Base-by-base conservation (phyloP, 2,797 vertebrate genomes). In the Microcaecilia unicolor region DNA sequence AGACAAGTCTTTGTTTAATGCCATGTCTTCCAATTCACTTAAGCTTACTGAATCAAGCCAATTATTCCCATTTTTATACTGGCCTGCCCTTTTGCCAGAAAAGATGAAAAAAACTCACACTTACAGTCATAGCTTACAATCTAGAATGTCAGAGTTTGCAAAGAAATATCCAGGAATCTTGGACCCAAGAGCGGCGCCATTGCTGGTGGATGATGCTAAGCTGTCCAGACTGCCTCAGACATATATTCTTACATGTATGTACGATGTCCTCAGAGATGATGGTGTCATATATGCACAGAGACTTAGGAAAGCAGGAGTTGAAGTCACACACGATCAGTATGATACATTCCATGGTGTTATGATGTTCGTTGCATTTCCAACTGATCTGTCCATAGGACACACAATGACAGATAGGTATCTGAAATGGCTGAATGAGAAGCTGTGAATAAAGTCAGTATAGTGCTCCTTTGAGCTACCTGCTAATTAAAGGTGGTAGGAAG, bases 231-330 rank as follows among this genome's bases (percentile, higher is more conserved):
- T 97, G 39, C 90, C 93, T 13, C 69, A 27, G 21, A 70, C 90
- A 14, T 91, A 83, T 24, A 3, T 96, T 5, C 41, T 95, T 9
- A 97, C 92, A 3, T 92, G 91, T 11, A 76, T 91, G 55, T 79
- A 93, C 15, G 92, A 97, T 1, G 64, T 93, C 6, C 54, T 95
- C 15, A 76, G 92, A 15, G 91, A 97, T 18, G 92, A 97, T 0
- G 92, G 93, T 0, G 16, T 73, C 28, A 92, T 96, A 84, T 95
- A 95, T 1, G 88, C 41, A 7, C 55, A 22, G 1, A 80, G 90
- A 18, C 86, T 97, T 4, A 75, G 39, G 3, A 66, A 65, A 1
- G 82, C 60, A 0, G 92, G 87, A 0, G 79, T 95, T 1, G 47
- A 74, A 1, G 84, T 95, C 47, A 65, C 64, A 0, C 92, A 92